These are phyloP conservation scores for Danionella cerebrum DNA, from an alignment of 2,113 vertebrate species.

Conservation along the genomic window DNA sequence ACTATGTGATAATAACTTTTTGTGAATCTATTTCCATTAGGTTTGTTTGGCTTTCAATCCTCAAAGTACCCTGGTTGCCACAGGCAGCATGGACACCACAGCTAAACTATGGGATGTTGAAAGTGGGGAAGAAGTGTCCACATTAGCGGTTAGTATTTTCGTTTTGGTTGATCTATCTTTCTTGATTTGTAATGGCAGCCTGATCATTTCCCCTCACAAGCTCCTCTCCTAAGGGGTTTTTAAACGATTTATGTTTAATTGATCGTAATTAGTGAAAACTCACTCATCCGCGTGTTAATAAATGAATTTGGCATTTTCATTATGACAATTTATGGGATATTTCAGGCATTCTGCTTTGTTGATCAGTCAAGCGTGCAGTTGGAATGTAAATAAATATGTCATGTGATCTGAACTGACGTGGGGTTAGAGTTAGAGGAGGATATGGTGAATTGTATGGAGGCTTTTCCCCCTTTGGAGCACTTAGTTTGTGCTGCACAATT, in stretches of 20 bases:
- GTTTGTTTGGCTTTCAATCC: slow-evolving; percentile 90
- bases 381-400: not conserved
- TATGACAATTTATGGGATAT: not conserved
- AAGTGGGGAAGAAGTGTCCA: slow-evolving; percentile 77
- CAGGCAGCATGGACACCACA: slow-evolving; percentile 87
- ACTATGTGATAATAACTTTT: not conserved
- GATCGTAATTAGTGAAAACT: not conserved
- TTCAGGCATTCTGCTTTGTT: slow-evolving; percentile 7
- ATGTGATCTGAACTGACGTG: not conserved
- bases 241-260: not conserved
- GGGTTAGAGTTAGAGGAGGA: not conserved
- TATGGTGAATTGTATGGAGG: not conserved
- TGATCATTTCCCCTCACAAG: not conserved
- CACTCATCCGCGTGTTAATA: not conserved
- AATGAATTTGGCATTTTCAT: slow-evolving; percentile 16
- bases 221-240: not conserved
- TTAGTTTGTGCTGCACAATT: not conserved
- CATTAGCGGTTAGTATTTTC: slow-evolving; percentile 65
- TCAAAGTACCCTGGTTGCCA: slow-evolving; percentile 87
- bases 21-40: slow-evolving; percentile 53
- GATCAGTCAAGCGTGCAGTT: not conserved
- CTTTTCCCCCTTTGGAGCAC: not conserved
- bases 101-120: slow-evolving; percentile 84
- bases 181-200: not conserved
- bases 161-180: not conserved